These are phyloP conservation scores for Darevskia mixta DNA, from an alignment of 2,797 vertebrate species.

Conservation along the genomic window DNA sequence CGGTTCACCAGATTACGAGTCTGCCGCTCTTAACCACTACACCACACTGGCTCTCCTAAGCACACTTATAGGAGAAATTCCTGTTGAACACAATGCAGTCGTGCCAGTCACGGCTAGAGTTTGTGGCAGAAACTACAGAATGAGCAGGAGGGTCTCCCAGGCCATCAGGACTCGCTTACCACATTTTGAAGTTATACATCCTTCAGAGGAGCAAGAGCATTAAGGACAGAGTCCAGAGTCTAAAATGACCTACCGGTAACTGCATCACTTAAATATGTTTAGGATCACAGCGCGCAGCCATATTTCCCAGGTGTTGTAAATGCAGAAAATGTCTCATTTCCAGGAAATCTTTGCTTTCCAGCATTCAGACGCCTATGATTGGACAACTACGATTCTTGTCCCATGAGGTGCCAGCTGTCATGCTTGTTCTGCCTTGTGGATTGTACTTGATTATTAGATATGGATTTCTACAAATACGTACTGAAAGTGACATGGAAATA, in stretches of 20 bases:
- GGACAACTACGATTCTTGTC: not conserved
- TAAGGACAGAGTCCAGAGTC: not conserved
- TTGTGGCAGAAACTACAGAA: not conserved
- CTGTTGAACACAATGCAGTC: not conserved
- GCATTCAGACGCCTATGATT: too few species aligned
- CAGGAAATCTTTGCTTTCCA: not conserved
- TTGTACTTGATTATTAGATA: too few species aligned
- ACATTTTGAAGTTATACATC: not conserved
- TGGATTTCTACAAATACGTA: too few species aligned
- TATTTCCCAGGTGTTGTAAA: not conserved
- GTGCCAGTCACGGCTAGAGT: not conserved
- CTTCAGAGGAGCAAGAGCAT: not conserved
- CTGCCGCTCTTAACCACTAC: too few species aligned
- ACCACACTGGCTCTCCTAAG: too few species aligned
- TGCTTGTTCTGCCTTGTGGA: too few species aligned
- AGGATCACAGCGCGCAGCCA: not conserved
- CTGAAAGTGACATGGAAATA: too few species aligned
- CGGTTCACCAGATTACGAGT: too few species aligned
- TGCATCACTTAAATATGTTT: not conserved
- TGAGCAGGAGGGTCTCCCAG: not conserved
- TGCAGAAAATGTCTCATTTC: not conserved
- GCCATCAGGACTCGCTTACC: not conserved
- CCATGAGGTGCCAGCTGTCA: too few species aligned
- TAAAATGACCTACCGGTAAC: not conserved
- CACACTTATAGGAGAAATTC: not conserved